These are phyloP conservation scores for Chaetorhynchus papuensis DNA, from an alignment of 2,113 vertebrate genomes.

Conservation along the genomic window DNA sequence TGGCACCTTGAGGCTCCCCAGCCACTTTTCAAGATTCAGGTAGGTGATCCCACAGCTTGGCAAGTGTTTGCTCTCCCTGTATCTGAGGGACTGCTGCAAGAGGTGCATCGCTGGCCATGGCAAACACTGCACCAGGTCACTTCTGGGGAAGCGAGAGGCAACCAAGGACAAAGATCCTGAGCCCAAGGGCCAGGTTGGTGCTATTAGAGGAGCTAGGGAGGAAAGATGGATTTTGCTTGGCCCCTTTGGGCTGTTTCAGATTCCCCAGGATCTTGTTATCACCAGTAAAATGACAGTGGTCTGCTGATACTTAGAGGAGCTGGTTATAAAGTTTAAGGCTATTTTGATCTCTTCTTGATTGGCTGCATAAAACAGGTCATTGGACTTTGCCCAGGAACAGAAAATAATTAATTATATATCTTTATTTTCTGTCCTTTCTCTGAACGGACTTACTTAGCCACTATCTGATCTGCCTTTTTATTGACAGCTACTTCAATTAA, in stretches of 20 bases:
- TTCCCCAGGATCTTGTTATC: neutral
- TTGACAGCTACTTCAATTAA: neutral
- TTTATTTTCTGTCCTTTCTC: neutral
- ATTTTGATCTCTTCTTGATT: neutral
- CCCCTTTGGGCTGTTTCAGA: neutral
- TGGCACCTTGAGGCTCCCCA: neutral
- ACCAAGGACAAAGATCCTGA: rapidly evolving
- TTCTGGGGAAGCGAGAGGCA: neutral
- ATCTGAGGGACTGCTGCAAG: neutral
- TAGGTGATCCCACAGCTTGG: neutral
- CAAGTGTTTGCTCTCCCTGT: neutral
- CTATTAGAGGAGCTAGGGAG: neutral
- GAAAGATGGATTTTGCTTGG: neutral
- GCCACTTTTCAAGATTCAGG: neutral
- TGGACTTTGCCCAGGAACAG: neutral
- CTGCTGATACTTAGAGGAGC: neutral
- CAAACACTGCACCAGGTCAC: neutral
- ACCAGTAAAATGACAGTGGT: neutral
- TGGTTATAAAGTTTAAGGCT: neutral
- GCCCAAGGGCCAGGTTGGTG: neutral
- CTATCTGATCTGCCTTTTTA: constrained; percentile 5
- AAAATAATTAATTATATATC: neutral
- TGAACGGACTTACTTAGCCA: neutral
- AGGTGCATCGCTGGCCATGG: rapidly evolving
- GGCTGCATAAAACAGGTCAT: neutral